Evolutionary conservation across 2,113 vertebrate species (phyloP).

Genomic region (Zosterops lateralis): DNA sequence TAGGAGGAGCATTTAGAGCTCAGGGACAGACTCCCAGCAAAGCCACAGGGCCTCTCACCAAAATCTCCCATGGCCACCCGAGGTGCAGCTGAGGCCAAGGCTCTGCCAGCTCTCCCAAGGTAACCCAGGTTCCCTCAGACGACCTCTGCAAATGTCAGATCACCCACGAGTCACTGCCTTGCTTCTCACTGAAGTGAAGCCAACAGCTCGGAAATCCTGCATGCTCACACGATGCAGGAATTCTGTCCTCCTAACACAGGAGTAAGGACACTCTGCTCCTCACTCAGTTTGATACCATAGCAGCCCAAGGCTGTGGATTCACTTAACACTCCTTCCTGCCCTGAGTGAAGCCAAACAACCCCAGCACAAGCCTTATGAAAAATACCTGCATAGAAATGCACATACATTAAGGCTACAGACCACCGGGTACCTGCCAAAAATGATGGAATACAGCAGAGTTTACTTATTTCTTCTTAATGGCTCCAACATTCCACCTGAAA

Average conservation of each 20-base stretch:
- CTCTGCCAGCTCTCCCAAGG: not conserved
- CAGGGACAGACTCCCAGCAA: not conserved
- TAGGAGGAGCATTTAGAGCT: not conserved
- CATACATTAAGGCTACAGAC: constrained; percentile 66
- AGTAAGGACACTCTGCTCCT: accelerated
- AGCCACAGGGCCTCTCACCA: not conserved
- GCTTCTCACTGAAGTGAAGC: accelerated
- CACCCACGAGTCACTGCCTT: accelerated
- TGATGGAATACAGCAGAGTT: constrained; percentile 76
- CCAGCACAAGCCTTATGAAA: constrained; percentile 42
- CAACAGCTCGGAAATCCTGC: not conserved
- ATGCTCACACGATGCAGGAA: accelerated
- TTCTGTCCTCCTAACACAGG: accelerated
- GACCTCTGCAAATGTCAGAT: not conserved
- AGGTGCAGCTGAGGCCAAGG: not conserved
- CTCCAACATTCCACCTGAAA: constrained; percentile 76
- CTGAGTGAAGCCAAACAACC: not conserved
- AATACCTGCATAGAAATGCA: constrained; percentile 65
- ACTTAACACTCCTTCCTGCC: not conserved
- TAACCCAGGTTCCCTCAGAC: not conserved
- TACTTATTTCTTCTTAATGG: constrained; percentile 82
- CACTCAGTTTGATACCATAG: accelerated
- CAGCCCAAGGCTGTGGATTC: not conserved
- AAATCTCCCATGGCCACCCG: accelerated
- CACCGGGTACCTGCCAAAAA: constrained; percentile 75